phyloP scores from a whole-genome alignment of 2,113 vertebrate genomes.

The Halcyon malimbica region DNA sequence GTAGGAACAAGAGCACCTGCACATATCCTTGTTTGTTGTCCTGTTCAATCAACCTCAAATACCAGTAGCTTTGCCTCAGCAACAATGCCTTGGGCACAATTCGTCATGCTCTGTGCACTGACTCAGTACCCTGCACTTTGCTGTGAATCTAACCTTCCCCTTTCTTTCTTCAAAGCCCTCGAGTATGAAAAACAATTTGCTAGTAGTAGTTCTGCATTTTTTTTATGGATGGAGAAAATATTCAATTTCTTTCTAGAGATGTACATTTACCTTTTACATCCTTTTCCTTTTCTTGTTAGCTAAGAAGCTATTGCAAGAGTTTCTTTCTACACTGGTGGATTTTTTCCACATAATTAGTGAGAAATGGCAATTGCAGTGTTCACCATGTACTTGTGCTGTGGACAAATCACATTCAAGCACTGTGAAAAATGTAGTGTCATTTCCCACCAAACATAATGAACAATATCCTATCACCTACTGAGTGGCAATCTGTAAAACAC shows the following conservation, averaged over 20 bases:
- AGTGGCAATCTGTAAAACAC: neutral
- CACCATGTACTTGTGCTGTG: neutral
- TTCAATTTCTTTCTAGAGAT: neutral
- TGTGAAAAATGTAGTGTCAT: neutral
- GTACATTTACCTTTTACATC: neutral
- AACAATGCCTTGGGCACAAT: neutral
- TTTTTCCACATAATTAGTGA: conserved; percentile 35
- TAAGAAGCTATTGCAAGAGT: neutral
- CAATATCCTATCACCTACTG: neutral
- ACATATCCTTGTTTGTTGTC: neutral
- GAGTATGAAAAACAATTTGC: conserved; percentile 5
- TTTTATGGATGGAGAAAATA: conserved; percentile 1
- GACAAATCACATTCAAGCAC: neutral
- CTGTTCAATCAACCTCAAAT: neutral
- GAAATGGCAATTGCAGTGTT: neutral
- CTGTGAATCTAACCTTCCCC: conserved; percentile 5
- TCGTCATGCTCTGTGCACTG: conserved; percentile 13
- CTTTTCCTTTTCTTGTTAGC: conserved; percentile 23
- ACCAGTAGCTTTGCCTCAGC: neutral
- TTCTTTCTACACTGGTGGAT: neutral
- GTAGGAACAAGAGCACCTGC: neutral
- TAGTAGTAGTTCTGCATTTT: neutral
- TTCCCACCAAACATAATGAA: conserved; percentile 1
- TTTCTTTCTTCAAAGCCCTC: conserved; percentile 30
- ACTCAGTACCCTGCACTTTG: conserved; percentile 27